A percentile compares a stretch with the other conserved stretches of the same genome.
These are phyloP conservation scores for Auanema freiburgensis DNA, from an alignment of 2,888 invertebrate species.

Conservation along the genomic window DNA sequence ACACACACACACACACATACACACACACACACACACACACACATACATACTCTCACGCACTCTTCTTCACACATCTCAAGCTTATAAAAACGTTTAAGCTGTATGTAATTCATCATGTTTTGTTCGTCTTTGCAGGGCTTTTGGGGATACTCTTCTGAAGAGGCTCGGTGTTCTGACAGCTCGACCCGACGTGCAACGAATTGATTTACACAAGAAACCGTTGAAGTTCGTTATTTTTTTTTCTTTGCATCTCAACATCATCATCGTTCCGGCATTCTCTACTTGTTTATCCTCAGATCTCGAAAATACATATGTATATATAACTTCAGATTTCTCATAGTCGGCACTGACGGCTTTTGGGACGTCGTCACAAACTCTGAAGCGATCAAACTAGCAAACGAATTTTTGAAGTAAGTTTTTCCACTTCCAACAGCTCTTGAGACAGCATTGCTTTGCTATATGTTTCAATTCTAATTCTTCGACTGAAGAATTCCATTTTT, in stretches of 20 bases:
- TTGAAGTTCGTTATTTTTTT: slow-evolving; percentile 22
- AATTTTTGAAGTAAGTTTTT: slow-evolving; percentile 27
- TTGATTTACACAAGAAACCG: slow-evolving; percentile 83
- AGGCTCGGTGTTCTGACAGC: slow-evolving; percentile 90
- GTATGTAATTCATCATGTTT: slow-evolving; percentile 7
- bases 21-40: no score
- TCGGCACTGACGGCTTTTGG: slow-evolving; percentile 95
- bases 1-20: no score
- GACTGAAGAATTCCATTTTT: background rate
- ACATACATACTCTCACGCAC: no score
- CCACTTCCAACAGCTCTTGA: background rate
- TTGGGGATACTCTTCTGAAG: slow-evolving; percentile 92
- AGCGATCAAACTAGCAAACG: slow-evolving; percentile 68
- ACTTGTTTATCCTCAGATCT: background rate
- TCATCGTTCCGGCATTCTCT: background rate
- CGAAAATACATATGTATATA: background rate
- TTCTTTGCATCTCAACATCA: slow-evolving; percentile 4
- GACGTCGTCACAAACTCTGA: slow-evolving; percentile 93
- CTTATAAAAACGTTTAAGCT: background rate
- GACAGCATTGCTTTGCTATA: background rate
- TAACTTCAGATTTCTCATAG: slow-evolving; percentile 76
- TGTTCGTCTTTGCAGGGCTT: slow-evolving; percentile 73
- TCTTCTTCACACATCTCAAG: no score
- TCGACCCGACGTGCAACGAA: slow-evolving; percentile 89
- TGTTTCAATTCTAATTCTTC: slow-evolving; percentile 2